Percentiles rank a stretch among this genome's conserved stretches.
Conservation (phyloP, 1,140 invertebrate species). For the Epicauta chinensis region DNA sequence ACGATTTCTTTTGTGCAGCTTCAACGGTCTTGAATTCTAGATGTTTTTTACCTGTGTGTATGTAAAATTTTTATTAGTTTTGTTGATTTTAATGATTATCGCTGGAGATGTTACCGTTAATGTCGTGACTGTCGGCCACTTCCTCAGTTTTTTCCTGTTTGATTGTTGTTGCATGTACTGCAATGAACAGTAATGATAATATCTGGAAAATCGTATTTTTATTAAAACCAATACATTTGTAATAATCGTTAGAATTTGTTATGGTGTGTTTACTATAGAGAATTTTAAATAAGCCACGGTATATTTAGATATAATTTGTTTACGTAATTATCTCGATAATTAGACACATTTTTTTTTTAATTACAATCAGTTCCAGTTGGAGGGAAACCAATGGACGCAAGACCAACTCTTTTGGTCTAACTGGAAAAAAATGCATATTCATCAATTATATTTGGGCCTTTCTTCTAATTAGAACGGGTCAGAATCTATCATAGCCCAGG, state of each 20-base stretch:
- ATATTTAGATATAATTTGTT: too few relatives aligned
- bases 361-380: too few relatives aligned
- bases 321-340: too few relatives aligned
- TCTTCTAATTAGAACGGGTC: too few relatives aligned
- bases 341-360: too few relatives aligned
- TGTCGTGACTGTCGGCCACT: background rate
- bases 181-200: conserved; percentile 2
- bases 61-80: background rate
- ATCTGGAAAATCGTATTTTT: conserved; percentile 7
- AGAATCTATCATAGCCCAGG: too few relatives aligned
- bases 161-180: background rate
- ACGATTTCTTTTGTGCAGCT: conserved; percentile 22
- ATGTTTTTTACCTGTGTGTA: conserved; percentile 18
- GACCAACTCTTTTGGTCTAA: too few relatives aligned
- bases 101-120: conserved; percentile 4
- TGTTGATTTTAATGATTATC: background rate
- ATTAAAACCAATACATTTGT: background rate
- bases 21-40: conserved; percentile 21
- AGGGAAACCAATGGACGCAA: too few relatives aligned
- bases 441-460: too few relatives aligned
- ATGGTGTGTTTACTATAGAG: too few relatives aligned
- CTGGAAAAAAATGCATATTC: too few relatives aligned
- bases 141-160: background rate
- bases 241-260: background rate
- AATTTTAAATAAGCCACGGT: too few relatives aligned